phyloP scores from a whole-genome alignment of 2,113 vertebrate species.

The Gallinago paraguaiae region DNA sequence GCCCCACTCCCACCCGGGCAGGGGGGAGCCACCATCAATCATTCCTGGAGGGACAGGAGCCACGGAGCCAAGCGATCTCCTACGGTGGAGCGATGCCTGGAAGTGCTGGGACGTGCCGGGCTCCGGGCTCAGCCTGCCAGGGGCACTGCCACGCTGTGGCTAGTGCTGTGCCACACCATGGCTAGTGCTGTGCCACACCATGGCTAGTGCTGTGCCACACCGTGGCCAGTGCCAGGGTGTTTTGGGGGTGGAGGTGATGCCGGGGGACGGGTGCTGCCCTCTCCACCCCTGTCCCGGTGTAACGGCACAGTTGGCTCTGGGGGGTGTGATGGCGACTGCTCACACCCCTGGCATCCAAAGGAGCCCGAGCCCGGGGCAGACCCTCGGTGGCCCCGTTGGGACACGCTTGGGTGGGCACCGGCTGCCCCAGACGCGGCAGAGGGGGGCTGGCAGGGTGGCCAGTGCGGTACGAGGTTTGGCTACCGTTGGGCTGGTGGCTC shows the following conservation, averaged over 20 bases:
- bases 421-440: background rate
- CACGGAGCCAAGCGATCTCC: background rate
- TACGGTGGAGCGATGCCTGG: background rate
- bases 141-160: background rate
- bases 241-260: background rate
- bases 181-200: background rate
- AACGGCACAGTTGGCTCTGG: fast-evolving
- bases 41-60: background rate
- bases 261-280: background rate
- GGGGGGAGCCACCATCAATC: background rate
- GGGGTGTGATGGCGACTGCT: fast-evolving
- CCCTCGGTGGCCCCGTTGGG: no score
- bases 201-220: background rate
- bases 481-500: no score
- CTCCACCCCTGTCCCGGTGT: fast-evolving
- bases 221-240: background rate
- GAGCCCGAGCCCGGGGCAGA: no score
- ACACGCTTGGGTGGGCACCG: fast-evolving
- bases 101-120: background rate
- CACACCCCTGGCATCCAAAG: fast-evolving
- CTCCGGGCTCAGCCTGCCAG: background rate
- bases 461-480: fast-evolving
- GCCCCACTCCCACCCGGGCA: background rate
- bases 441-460: background rate
- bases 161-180: background rate